Base-by-base conservation (phyloP, 2,113 vertebrate species). In the Pteropus alecto region DNA sequence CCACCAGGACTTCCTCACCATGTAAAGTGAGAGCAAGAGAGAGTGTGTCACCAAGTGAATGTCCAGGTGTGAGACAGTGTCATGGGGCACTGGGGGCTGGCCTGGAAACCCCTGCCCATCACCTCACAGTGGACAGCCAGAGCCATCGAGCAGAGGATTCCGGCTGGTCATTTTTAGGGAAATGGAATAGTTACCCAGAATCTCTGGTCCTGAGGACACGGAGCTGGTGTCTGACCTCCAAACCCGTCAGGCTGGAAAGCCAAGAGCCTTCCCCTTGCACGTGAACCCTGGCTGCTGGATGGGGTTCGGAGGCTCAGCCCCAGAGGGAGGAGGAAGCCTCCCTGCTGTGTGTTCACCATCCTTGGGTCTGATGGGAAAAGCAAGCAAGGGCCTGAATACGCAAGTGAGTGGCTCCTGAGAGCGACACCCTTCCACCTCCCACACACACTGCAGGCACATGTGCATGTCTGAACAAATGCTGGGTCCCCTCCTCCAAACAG, bases 1-100 rank as follows among this genome's bases (percentile, higher is more conserved):
- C 68, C 38, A 43, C 60, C 30, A 35, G 70, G 67, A 51, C 76
- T 95, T 93, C 94, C 94, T 96, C 70, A 24, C 60, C n/a, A n/a
- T 7, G 9, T 28, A 68, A 28, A 28, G 15, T 81, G 84, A 56
- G 11, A 79, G 48, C 30, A 12, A 60, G 48, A 77, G 30, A 0
- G 6, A 73, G 73, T 0, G 8, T 38, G 46, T 33, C 63, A 18
- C 77, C 56, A 71, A 54, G 26, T 67, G 56, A 81, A 22, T 1
- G 48, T 11, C 63, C 18, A 7, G 18, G 48, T 46, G 26, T 6
- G 35, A 19, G 19, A 60, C 28, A 21, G 43, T 60, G 46, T n/a
- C 6, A 1, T 3, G 24, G 10, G 16, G 30, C 33, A 11, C 65
- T 51, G 19, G 28, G 68, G 24, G 9, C 1, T 41, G 33, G 58